Evolutionary conservation across 1,140 invertebrate genomes (phyloP).

Genomic region (Magallana angulata): DNA sequence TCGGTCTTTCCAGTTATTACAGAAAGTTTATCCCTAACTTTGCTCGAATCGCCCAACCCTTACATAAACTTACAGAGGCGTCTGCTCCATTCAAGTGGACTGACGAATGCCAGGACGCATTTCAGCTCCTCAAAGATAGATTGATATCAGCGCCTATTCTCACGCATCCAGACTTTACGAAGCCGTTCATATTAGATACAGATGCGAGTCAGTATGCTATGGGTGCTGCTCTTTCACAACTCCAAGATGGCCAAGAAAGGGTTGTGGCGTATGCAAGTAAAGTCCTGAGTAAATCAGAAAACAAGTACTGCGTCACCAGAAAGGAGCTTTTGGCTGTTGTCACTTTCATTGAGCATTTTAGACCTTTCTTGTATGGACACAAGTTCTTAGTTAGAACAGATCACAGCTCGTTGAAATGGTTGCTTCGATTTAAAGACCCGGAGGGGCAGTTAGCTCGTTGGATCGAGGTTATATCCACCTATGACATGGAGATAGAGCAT

Average conservation of each 20-base stretch:
- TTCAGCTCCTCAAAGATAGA: conserved; percentile 61
- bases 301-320: conserved; percentile 34
- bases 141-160: conserved; percentile 63
- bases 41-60: background rate
- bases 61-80: conserved; percentile 33
- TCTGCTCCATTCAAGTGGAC: conserved; percentile 8
- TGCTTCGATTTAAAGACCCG: conserved; percentile 59
- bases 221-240: conserved; percentile 77
- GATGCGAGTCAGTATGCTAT: conserved; percentile 78
- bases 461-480: conserved; percentile 59
- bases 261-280: conserved; percentile 49
- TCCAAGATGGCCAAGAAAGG: conserved; percentile 58
- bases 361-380: conserved; percentile 58
- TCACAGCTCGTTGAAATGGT: conserved; percentile 61
- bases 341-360: conserved; percentile 36
- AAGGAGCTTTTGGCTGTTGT: conserved; percentile 48
- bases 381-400: conserved; percentile 60
- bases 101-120: conserved; percentile 13
- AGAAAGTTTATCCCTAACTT: background rate
- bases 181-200: conserved; percentile 75
- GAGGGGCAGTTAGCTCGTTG: conserved; percentile 64
- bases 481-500: conserved; percentile 65
- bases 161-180: conserved; percentile 67
- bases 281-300: conserved; percentile 37
- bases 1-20: conserved; percentile 7